These are phyloP conservation scores for Monopis laevigella DNA, from an alignment of 2,888 invertebrate species.

Conservation along the genomic window DNA sequence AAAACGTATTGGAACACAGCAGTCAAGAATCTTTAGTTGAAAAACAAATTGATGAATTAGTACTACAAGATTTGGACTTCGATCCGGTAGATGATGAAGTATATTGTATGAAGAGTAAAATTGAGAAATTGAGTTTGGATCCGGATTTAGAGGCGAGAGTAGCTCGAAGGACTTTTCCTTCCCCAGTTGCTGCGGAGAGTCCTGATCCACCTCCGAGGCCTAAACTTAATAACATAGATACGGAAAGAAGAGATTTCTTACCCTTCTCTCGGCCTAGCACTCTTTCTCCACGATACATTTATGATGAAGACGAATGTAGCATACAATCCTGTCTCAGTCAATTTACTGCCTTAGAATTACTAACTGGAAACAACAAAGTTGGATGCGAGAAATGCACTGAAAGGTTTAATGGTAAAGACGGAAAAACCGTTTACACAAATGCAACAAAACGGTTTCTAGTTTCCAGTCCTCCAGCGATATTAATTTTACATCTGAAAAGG, in stretches of 20 bases:
- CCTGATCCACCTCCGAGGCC: slow-evolving; percentile 29
- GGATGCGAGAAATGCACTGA: slow-evolving; percentile 91
- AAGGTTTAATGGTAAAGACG: slow-evolving; percentile 72
- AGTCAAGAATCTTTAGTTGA: slow-evolving; percentile 41
- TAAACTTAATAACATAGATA: slow-evolving; percentile 30
- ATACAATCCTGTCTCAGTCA: slow-evolving; percentile 91
- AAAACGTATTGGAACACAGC: slow-evolving; percentile 43
- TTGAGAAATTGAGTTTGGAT: slow-evolving; percentile 38
- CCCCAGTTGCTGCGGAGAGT: slow-evolving; percentile 30
- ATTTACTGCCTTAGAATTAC: slow-evolving; percentile 89
- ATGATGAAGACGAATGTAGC: slow-evolving; percentile 82
- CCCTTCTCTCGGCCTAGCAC: slow-evolving; percentile 51
- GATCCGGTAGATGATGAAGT: neutral
- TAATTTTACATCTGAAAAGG: slow-evolving; percentile 94
- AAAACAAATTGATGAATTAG: slow-evolving; percentile 22
- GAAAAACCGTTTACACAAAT: slow-evolving; percentile 81
- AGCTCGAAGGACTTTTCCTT: slow-evolving; percentile 31
- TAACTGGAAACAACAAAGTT: slow-evolving; percentile 93
- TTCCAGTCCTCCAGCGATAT: slow-evolving; percentile 89
- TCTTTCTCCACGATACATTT: slow-evolving; percentile 73
- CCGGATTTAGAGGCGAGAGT: slow-evolving; percentile 36
- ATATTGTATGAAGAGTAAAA: slow-evolving; percentile 19
- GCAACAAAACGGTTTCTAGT: slow-evolving; percentile 88
- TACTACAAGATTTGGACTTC: neutral
- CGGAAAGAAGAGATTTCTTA: slow-evolving; percentile 37